Evolutionary conservation across 2,888 invertebrate species (phyloP), one percentile per base, ranked within the genome.

Genomic region (Blastobasis lacticolella): DNA sequence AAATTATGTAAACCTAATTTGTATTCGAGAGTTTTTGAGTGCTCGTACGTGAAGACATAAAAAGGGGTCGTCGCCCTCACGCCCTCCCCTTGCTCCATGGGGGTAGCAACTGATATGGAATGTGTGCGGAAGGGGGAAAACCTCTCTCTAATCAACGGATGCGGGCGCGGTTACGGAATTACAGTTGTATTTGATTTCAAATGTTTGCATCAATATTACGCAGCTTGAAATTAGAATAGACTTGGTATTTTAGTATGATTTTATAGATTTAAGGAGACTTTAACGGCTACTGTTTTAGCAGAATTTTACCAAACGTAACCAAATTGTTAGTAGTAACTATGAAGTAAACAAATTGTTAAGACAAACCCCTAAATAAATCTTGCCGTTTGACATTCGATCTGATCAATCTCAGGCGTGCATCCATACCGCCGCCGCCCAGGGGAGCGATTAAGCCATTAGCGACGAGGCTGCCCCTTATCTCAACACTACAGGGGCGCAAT

Each of bases 371-470:
- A 23, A 23, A 23, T 23, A 23, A 23, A 23, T 23, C 23, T 23
- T 23, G 23, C 23, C 23, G 23, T 23, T 23, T 23, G 23, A 23
- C 3, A 23, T 3, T 23, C 23, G 23, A 23, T 23, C 23, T 23
- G 23, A 23, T 23, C 23, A 23, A n/a, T n/a, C n/a, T n/a, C n/a
- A 23, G 23, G 23, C 23, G 23, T 23, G 23, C 23, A 23, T 23
- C 23, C 23, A 23, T 23, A 23, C 23, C 23, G 23, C 23, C 23
- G 23, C 48, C 5, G 23, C 48, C 40, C 36, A 23, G 40, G 64
- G 70, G 78, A 67, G 73, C 75, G 76, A 80, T 83, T 77, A 74
- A 69, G 70, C 78, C 71, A 80, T 83, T 81, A 81, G 63, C 70
- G 23, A 23, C 23, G 78, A 80, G 81, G 81, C 80, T 78, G 57